Percentiles rank a stretch among this genome's conserved stretches.
Evolutionary conservation across 2,888 invertebrate species (phyloP).

Genomic region (Autographa gamma): DNA sequence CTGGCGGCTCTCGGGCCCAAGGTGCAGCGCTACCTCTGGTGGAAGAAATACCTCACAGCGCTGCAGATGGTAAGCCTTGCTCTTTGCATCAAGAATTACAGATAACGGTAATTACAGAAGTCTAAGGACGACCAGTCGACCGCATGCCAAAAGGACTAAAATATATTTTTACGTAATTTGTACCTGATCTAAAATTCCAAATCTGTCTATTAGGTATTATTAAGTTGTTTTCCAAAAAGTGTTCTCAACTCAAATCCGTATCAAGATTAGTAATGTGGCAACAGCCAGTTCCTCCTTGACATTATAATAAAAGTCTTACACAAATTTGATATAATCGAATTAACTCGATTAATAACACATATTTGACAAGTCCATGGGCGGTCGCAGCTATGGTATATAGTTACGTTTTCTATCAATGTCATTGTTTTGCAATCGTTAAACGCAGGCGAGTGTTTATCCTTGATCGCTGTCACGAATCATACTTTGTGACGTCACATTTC

Average conservation of each 20-base stretch:
- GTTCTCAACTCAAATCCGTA: slow-evolving; percentile 13
- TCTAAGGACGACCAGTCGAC: neutral
- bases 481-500: slow-evolving; percentile 43
- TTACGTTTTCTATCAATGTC: slow-evolving; percentile 45
- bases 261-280: slow-evolving; percentile 16
- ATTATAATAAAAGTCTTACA: slow-evolving; percentile 30
- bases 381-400: slow-evolving; percentile 20
- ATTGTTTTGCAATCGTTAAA: slow-evolving; percentile 48
- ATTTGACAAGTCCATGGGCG: slow-evolving; percentile 34
- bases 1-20: slow-evolving; percentile 96
- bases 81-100: neutral
- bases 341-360: slow-evolving; percentile 28
- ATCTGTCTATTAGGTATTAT: neutral
- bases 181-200: neutral
- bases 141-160: neutral
- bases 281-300: slow-evolving; percentile 37
- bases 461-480: slow-evolving; percentile 37
- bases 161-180: too few species aligned
- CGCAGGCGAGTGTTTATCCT: slow-evolving; percentile 24
- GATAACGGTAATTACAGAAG: neutral
- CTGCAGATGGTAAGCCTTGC: slow-evolving; percentile 94
- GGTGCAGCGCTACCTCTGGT: slow-evolving; percentile 97
- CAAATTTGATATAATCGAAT: slow-evolving; percentile 20
- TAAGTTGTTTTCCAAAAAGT: neutral
- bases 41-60: slow-evolving; percentile 97